Percentiles rank a stretch among this genome's conserved stretches.
Evolutionary conservation across 2,888 invertebrate genomes (phyloP).

Genomic region (Sepiola atlantica): DNA sequence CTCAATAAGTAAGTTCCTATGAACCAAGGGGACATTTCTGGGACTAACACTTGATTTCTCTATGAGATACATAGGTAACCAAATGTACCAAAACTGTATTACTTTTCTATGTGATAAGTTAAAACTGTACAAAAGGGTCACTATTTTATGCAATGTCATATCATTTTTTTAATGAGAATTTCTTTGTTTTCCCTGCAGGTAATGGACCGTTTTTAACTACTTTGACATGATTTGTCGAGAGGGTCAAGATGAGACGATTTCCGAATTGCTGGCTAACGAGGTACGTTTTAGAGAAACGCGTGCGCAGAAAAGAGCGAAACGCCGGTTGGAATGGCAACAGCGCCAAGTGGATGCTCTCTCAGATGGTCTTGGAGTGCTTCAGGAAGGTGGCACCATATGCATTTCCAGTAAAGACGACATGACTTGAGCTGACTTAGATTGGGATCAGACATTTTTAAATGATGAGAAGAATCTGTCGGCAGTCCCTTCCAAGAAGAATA

Average conservation of each 20-base stretch:
- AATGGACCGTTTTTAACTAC: conserved; percentile 57
- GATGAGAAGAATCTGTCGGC: neutral
- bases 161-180: neutral
- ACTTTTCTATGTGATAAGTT: no score
- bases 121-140: neutral
- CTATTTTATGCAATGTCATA: neutral
- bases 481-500: neutral
- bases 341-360: neutral
- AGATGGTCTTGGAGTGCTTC: neutral
- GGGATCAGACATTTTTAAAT: neutral
- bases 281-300: conserved; percentile 58
- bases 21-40: no score
- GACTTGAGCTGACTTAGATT: neutral
- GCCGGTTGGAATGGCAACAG: conserved; percentile 54
- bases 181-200: conserved; percentile 46
- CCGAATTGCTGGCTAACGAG: conserved; percentile 60
- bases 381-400: neutral
- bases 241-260: conserved; percentile 58
- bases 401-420: neutral
- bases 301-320: conserved; percentile 61
- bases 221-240: conserved; percentile 54
- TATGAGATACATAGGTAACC: no score
- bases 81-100: no score
- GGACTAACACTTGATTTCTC: no score
- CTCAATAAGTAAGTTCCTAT: no score